Conservation (phyloP, 2,797 vertebrate genomes). For the Rhynchonycteris naso region DNA sequence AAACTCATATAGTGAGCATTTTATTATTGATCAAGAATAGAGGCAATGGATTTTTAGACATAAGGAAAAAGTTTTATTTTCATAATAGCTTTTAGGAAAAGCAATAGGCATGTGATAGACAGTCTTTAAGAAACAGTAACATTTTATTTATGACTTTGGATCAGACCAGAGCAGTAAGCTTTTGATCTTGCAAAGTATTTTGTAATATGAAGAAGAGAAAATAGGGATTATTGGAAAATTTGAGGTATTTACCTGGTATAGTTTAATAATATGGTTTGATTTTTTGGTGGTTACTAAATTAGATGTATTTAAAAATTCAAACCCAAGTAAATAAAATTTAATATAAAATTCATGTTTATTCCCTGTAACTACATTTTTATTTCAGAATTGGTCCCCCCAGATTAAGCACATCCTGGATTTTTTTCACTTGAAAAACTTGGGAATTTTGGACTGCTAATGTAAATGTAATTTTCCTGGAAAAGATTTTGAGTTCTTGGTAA, state of each 20-base stretch:
- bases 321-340: slow-evolving; percentile 35
- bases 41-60: slow-evolving; percentile 70
- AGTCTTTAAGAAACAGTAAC: slow-evolving; percentile 56
- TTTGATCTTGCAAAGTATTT: slow-evolving; percentile 51
- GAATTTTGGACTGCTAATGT: slow-evolving; percentile 55
- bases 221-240: slow-evolving; percentile 31
- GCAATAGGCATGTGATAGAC: slow-evolving; percentile 41
- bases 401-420: neutral
- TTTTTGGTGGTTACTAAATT: slow-evolving; percentile 46
- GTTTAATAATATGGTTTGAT: slow-evolving; percentile 39
- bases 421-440: slow-evolving; percentile 61
- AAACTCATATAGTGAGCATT: slow-evolving; percentile 73
- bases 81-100: slow-evolving; percentile 61
- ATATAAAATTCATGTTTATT: slow-evolving; percentile 45
- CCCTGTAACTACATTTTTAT: neutral
- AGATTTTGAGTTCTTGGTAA: slow-evolving; percentile 62
- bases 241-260: slow-evolving; percentile 18
- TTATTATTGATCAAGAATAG: slow-evolving; percentile 72
- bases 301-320: slow-evolving; percentile 50
- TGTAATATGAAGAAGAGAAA: slow-evolving; percentile 43
- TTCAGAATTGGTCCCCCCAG: neutral
- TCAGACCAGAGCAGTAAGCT: neutral
- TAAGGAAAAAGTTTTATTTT: slow-evolving; percentile 75
- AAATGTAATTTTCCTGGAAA: slow-evolving; percentile 54
- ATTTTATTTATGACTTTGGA: slow-evolving; percentile 67